A percentile compares a stretch with the other conserved stretches of the same genome.
These are phyloP conservation scores for Parazoanthus darwini DNA, from an alignment of 92 coral and sea anemone genomes.

Conservation along the genomic window DNA sequence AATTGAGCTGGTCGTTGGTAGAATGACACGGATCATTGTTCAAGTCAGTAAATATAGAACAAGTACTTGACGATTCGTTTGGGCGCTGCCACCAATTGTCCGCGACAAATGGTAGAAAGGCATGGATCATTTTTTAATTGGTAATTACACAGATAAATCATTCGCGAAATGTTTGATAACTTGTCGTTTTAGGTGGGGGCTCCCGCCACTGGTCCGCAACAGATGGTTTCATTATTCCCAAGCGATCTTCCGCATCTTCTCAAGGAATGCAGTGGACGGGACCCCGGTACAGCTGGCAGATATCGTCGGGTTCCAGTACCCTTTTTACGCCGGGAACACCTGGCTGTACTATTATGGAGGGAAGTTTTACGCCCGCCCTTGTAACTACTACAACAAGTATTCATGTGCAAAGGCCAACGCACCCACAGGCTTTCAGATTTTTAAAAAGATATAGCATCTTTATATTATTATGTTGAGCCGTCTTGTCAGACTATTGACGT, in stretches of 20 bases:
- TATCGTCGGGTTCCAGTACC: slow-evolving; percentile 61
- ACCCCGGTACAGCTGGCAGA: slow-evolving; percentile 67
- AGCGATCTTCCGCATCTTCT: slow-evolving; percentile 64
- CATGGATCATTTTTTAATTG: too few species aligned
- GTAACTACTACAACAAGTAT: slow-evolving; percentile 41
- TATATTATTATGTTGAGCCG: too few species aligned
- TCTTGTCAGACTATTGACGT: too few species aligned
- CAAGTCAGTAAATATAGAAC: too few species aligned
- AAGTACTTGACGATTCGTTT: too few species aligned
- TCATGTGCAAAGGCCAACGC: slow-evolving; percentile 49
- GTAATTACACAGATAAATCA: too few species aligned
- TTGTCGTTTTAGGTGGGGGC: background rate
- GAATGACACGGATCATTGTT: too few species aligned
- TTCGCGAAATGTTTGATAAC: too few species aligned
- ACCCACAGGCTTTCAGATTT: slow-evolving; percentile 62
- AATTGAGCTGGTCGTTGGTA: too few species aligned
- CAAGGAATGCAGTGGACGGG: slow-evolving; percentile 60
- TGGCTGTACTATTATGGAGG: slow-evolving; percentile 60
- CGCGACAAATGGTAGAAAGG: too few species aligned
- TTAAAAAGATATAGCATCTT: slow-evolving; percentile 50
- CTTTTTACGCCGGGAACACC: slow-evolving; percentile 26
- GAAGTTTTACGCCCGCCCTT: slow-evolving; percentile 48
- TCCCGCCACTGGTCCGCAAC: slow-evolving; percentile 44
- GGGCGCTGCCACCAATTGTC: too few species aligned
- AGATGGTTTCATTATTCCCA: slow-evolving; percentile 36